phyloP scores from a whole-genome alignment of 2,888 invertebrate species.

The Pachliopta kotzebuea region DNA sequence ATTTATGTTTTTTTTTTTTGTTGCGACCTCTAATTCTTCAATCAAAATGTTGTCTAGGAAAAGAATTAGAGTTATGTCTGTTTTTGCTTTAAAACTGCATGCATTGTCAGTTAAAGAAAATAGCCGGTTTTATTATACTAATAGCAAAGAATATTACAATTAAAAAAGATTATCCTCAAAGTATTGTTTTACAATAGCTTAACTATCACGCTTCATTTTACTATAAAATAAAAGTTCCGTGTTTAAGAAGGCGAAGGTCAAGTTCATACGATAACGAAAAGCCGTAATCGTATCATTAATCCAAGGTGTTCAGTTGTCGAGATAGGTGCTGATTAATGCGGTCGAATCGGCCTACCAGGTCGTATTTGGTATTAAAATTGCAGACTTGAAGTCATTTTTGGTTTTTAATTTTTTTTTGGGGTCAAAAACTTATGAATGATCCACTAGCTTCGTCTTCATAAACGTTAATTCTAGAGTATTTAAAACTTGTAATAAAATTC shows the following conservation, averaged over 20 bases:
- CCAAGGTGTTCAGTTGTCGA: slow-evolving; percentile 42
- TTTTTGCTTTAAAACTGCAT: too few relatives aligned
- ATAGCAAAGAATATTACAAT: background rate
- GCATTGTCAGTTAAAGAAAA: too few relatives aligned
- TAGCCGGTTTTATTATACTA: background rate
- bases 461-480: too few relatives aligned
- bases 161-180: background rate
- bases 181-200: background rate
- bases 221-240: background rate
- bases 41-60: too few relatives aligned
- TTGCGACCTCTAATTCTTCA: too few relatives aligned
- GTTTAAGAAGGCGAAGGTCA: slow-evolving; percentile 42
- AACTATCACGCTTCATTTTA: background rate
- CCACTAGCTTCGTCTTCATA: too few relatives aligned
- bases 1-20: too few relatives aligned
- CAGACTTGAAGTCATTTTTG: background rate
- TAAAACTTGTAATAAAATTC: too few relatives aligned
- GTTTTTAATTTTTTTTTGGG: too few relatives aligned
- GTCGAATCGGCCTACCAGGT: slow-evolving; percentile 52
- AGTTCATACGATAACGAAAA: slow-evolving; percentile 40
- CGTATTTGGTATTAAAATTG: slow-evolving; percentile 55
- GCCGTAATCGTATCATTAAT: slow-evolving; percentile 45
- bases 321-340: slow-evolving; percentile 49
- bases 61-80: too few relatives aligned
- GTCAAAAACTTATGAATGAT: too few relatives aligned